phyloP scores from a whole-genome alignment of 1,140 invertebrate species.

The Microplitis mediator region DNA sequence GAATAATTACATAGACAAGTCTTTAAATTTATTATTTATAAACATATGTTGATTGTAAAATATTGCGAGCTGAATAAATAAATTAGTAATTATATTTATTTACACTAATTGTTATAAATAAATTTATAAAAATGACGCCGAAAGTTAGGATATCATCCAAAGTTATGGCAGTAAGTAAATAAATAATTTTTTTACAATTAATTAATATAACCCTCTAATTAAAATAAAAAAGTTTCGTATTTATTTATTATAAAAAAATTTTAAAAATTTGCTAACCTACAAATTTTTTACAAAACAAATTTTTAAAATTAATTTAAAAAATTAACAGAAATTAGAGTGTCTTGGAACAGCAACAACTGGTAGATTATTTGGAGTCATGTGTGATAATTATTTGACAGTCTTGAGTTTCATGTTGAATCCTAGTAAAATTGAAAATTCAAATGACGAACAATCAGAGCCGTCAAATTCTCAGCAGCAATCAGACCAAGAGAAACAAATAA shows the following conservation, averaged over 20 bases:
- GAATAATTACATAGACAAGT: background rate
- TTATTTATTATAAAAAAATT: too few relatives aligned
- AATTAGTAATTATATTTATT: background rate
- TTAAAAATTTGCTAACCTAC: too few relatives aligned
- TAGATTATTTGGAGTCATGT: conserved; percentile 75
- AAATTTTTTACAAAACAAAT: background rate
- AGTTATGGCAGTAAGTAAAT: conserved; percentile 43
- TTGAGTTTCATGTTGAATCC: conserved; percentile 65
- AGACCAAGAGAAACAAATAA: conserved; percentile 53
- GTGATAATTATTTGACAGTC: conserved; percentile 72
- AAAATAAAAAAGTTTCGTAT: background rate
- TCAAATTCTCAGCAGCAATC: too few relatives aligned
- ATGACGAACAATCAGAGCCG: conserved; percentile 31
- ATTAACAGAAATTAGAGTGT: conserved; percentile 65
- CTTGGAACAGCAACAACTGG: conserved; percentile 67
- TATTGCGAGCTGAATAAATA: background rate
- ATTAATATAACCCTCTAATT: background rate
- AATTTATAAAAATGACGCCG: conserved; percentile 41
- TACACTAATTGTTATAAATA: background rate
- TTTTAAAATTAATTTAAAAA: conserved; percentile 10
- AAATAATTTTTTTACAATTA: background rate
- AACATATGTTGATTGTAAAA: background rate
- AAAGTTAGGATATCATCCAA: conserved; percentile 48
- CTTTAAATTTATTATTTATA: background rate
- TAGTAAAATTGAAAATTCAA: conserved; percentile 28